Evolutionary conservation across 2,888 invertebrate species (phyloP).

Genomic region (Eremobia ochroleuca): DNA sequence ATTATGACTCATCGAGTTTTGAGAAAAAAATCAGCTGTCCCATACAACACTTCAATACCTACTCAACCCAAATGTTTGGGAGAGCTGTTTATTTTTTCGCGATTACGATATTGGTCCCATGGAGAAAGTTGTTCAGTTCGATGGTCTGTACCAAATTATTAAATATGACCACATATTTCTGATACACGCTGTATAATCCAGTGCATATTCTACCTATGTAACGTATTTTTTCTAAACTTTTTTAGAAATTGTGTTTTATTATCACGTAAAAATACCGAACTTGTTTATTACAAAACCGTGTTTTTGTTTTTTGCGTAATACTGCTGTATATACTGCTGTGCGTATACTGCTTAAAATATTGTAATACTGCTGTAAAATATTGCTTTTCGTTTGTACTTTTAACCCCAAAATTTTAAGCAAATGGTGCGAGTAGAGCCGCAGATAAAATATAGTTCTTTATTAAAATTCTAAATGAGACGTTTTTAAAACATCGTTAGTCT

Average conservation of each 20-base stretch:
- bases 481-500: conserved; percentile 53
- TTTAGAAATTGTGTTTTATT: background rate
- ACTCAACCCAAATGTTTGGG: background rate
- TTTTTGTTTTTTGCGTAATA: too few relatives aligned
- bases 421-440: background rate
- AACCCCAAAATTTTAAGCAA: background rate
- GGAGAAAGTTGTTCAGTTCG: background rate
- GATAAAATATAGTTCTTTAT: conserved; percentile 37
- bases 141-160: background rate
- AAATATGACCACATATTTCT: background rate
- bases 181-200: background rate
- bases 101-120: background rate
- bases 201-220: background rate
- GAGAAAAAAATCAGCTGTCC: background rate
- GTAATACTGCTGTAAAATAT: background rate
- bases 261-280: background rate
- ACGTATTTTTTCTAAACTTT: background rate
- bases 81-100: too few relatives aligned
- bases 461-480: conserved; percentile 46
- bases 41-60: background rate
- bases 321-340: too few relatives aligned
- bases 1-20: background rate
- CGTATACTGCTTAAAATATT: too few relatives aligned
- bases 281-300: background rate
- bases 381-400: background rate